These are phyloP conservation scores for Drosophila diplacantha DNA, from an alignment of 2,888 invertebrate genomes.

Conservation along the genomic window DNA sequence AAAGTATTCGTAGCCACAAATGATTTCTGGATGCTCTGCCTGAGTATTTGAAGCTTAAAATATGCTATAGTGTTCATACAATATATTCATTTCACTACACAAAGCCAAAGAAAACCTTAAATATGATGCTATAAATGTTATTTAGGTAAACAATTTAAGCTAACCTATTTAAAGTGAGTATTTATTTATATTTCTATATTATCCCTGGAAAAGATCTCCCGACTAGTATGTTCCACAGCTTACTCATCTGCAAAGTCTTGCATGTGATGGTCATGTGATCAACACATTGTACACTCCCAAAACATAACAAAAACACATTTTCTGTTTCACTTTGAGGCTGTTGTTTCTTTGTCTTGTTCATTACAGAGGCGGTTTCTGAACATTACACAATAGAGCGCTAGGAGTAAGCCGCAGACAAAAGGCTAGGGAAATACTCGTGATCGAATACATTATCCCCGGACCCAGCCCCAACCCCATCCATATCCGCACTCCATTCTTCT, in stretches of 20 bases:
- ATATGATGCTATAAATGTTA: no score
- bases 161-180: no score
- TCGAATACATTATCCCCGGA: conserved; percentile 26
- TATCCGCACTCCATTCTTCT: not conserved
- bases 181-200: no score
- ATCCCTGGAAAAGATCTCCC: no score
- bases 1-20: conserved; percentile 13
- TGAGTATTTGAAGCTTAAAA: no score
- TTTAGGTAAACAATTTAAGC: no score
- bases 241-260: no score
- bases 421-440: conserved; percentile 24
- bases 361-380: conserved; percentile 33
- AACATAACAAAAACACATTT: conserved; percentile 17
- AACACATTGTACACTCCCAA: conserved; percentile 16
- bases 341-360: conserved; percentile 31
- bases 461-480: not conserved
- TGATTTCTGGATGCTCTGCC: conserved; percentile 19
- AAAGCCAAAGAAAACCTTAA: no score
- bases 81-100: no score
- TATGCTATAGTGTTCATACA: no score
- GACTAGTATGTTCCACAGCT: not conserved
- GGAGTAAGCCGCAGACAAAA: conserved; percentile 34
- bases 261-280: conserved; percentile 30
- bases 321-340: conserved; percentile 41
- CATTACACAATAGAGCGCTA: conserved; percentile 55